A percentile compares a stretch with the other conserved stretches of the same genome.
phyloP scores from a whole-genome alignment of 2,113 vertebrate species.

The Notarius quadriscutis region DNA sequence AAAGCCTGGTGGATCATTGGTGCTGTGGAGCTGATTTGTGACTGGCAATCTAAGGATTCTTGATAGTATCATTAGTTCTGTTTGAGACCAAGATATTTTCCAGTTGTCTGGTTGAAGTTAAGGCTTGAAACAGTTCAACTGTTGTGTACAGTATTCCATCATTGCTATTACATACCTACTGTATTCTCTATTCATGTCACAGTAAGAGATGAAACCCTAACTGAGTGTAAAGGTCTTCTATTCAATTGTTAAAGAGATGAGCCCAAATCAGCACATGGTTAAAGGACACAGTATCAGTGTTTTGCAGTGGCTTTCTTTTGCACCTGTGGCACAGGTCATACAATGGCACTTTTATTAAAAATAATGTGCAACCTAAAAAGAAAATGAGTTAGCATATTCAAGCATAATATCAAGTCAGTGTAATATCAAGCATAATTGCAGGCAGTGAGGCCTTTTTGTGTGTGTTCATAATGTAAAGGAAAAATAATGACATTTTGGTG shows the following conservation, averaged over 20 bases:
- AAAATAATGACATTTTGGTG: background rate
- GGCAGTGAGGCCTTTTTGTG: background rate
- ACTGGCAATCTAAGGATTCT: background rate
- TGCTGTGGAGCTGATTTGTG: background rate
- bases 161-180: background rate
- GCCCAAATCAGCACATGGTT: background rate
- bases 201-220: background rate
- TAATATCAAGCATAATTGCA: background rate
- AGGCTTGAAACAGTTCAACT: background rate
- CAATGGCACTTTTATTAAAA: background rate
- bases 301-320: background rate
- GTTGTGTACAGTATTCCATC: background rate
- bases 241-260: background rate
- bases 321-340: background rate
- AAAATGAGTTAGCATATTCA: background rate
- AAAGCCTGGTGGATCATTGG: background rate
- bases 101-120: background rate
- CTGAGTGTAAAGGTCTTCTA: too few species aligned
- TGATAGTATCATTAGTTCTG: background rate
- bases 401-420: too few species aligned
- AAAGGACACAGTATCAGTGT: background rate
- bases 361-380: background rate
- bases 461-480: background rate
- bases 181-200: background rate
- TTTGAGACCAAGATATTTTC: background rate